Percentiles rank a stretch among this genome's conserved stretches.
Evolutionary conservation across 2,113 vertebrate species (phyloP).

Genomic region (Platysteira castanea): DNA sequence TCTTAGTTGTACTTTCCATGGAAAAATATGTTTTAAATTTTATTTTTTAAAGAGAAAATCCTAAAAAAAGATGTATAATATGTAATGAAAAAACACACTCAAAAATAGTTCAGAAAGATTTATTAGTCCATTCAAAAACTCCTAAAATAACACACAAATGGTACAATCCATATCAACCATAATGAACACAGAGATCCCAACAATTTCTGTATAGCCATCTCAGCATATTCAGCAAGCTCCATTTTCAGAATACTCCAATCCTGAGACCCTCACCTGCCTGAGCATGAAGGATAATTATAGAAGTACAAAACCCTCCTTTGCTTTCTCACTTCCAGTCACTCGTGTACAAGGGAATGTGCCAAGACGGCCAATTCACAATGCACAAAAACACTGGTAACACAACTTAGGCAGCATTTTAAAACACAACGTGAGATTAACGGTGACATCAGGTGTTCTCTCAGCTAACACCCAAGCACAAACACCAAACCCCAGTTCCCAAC

Average conservation of each 20-base stretch:
- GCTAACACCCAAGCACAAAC: background rate
- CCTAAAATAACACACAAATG: background rate
- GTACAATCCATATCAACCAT: background rate
- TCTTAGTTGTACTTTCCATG: background rate
- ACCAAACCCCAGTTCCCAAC: background rate
- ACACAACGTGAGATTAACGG: fast-evolving
- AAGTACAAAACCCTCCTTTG: background rate
- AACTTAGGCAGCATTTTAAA: background rate
- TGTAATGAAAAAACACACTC: background rate
- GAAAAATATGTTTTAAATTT: background rate
- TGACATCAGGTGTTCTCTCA: background rate
- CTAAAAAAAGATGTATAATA: background rate
- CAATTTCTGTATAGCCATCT: background rate
- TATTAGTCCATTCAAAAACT: background rate
- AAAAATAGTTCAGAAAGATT: background rate
- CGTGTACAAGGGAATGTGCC: fast-evolving
- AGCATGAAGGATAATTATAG: background rate
- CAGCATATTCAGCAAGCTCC: background rate
- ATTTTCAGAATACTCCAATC: background rate
- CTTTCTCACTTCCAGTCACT: background rate
- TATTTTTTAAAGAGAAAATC: background rate
- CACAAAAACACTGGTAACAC: background rate
- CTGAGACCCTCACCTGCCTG: background rate
- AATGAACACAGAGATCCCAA: background rate
- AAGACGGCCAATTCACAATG: background rate